Base-by-base conservation (phyloP, 1,140 invertebrate genomes). In the Orius insidiosus region DNA sequence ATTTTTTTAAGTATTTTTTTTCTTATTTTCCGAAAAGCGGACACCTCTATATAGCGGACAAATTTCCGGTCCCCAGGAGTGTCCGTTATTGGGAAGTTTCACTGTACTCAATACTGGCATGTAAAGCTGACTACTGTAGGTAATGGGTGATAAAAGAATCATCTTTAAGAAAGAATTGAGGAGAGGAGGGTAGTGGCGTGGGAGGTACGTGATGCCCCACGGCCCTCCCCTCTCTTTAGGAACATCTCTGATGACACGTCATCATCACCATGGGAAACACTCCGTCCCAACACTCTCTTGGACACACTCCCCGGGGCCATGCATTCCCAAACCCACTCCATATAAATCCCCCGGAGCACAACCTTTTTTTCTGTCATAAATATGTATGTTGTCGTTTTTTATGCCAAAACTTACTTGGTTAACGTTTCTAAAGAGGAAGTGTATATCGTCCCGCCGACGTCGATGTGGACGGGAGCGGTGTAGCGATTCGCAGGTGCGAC, bases 391-490 rank as follows among this genome's bases (percentile, higher is more conserved):
- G 24, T 24, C 24, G 3, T 24, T 24, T 24, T 24, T 24, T 24
- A 36, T 10, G 35, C n/a, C 36, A 33, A 14, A 37, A 70, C 79
- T 80, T 70, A 94, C 87, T 88, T 87, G 51, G 90, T 96, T 1
- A 97, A 72, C 1, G 90, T 96, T 65, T 95, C 87, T 58, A 97
- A 65, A 0, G 89, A 93, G 0, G 88, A 93, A 0, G 92, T 97
- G 64, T 95, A 97, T 53, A 95, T 95, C 24, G 85, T 88, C 1
- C 90, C 92, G 5, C 92, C 92, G 10, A 97, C 90, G 60, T 97
- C 92, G 54, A 97, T 95, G 62, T 96, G 92, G 0, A 97, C 92
- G 0, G 92, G 90, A 0, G 92, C 90, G 10, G 88, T 92, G 60
- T 85, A 90, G 33, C 85, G 74, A 13, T 85, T 85, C 1, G 89